A percentile compares a stretch with the other conserved stretches of the same genome.
phyloP scores from a whole-genome alignment of 2,888 invertebrate genomes.

The Lepidonotus clava region DNA sequence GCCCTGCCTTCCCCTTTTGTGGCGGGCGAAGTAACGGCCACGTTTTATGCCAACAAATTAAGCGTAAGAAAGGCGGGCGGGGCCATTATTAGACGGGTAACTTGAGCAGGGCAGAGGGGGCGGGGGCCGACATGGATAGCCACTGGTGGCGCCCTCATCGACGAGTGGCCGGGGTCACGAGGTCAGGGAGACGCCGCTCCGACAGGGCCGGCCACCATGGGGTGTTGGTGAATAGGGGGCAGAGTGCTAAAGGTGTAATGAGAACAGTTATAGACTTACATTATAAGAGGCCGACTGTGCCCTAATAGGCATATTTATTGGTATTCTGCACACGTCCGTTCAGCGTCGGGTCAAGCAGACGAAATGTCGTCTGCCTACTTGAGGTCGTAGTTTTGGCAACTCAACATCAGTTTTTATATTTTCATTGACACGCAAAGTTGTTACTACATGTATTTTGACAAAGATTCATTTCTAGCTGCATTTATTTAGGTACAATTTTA shows the following conservation, averaged over 20 bases:
- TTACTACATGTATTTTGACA: too few species aligned
- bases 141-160: constrained; percentile 30
- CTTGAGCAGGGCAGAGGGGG: neutral
- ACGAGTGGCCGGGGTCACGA: neutral
- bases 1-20: constrained; percentile 33
- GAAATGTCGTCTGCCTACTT: too few species aligned
- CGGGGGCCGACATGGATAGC: constrained; percentile 6
- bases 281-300: too few species aligned
- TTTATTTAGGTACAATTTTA: too few species aligned
- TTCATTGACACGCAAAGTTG: too few species aligned
- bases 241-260: neutral
- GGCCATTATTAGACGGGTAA: constrained; percentile 8
- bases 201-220: neutral
- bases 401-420: too few species aligned
- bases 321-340: too few species aligned
- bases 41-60: constrained; percentile 48
- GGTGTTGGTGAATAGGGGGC: neutral
- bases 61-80: constrained; percentile 29
- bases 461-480: too few species aligned
- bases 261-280: neutral
- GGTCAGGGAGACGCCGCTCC: constrained; percentile 16
- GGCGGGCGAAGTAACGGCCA: neutral
- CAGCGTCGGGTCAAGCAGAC: too few species aligned
- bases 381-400: too few species aligned
- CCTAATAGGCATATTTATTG: too few species aligned